Evolutionary conservation across 2,113 vertebrate genomes (phyloP).

Genomic region (Glaucidium brasilianum): DNA sequence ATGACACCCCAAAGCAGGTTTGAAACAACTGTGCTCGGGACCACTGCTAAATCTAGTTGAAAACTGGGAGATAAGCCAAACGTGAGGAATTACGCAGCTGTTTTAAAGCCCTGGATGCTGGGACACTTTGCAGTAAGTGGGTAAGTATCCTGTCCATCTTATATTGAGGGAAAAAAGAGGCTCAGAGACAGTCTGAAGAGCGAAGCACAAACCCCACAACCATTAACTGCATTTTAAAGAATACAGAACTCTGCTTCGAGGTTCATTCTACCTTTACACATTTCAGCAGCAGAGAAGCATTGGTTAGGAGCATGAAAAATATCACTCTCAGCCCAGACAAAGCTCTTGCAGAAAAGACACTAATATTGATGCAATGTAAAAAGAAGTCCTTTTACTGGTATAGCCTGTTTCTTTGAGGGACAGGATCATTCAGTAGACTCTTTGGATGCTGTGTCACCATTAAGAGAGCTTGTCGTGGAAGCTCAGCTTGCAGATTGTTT

Average conservation of each 20-base stretch:
- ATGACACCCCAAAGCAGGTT: not conserved
- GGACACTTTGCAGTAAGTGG: not conserved
- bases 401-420: not conserved
- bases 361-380: not conserved
- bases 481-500: not conserved
- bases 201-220: not conserved
- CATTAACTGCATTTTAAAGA: not conserved
- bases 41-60: not conserved
- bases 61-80: constrained; percentile 28
- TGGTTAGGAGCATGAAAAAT: not conserved
- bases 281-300: not conserved
- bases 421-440: not conserved
- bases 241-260: not conserved
- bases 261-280: not conserved
- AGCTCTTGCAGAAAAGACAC: not conserved
- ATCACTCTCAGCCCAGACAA: not conserved
- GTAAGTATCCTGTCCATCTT: not conserved
- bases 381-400: not conserved
- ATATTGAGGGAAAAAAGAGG: not conserved
- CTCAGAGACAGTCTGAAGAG: not conserved
- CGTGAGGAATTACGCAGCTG: not conserved
- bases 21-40: not conserved
- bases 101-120: not conserved
- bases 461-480: not conserved
- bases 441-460: not conserved